These are phyloP conservation scores for Lysiphlebus fabarum DNA, from an alignment of 1,140 invertebrate species.

Conservation along the genomic window DNA sequence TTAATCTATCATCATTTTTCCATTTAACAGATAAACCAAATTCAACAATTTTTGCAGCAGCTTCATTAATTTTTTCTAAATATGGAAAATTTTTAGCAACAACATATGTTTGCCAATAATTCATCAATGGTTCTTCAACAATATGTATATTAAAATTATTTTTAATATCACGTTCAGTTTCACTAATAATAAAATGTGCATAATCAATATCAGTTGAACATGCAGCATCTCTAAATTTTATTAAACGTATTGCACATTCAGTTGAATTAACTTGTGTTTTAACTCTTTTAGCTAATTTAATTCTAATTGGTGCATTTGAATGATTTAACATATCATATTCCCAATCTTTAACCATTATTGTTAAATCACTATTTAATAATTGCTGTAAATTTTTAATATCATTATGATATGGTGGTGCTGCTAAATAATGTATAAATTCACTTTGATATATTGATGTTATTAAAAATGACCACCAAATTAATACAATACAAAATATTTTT, in stretches of 20 bases:
- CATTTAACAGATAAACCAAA: constrained; percentile 24
- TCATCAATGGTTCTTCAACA: constrained; percentile 18
- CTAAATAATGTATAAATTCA: constrained; percentile 20
- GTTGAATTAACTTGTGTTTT: constrained; percentile 16
- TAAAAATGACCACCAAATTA: constrained; percentile 20
- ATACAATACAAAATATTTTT: constrained; percentile 22
- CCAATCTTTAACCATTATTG: constrained; percentile 17
- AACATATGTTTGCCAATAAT: constrained; percentile 25
- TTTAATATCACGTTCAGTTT: background rate
- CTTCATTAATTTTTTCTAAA: constrained; percentile 16
- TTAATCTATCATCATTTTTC: constrained; percentile 17
- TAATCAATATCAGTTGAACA: constrained; percentile 21
- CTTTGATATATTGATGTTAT: constrained; percentile 19
- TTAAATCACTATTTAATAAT: constrained; percentile 14
- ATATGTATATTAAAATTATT: constrained; percentile 17
- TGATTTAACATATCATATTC: constrained; percentile 13
- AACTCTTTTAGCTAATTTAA: background rate
- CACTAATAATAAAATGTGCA: constrained; percentile 1
- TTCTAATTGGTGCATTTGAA: background rate
- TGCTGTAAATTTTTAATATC: constrained; percentile 23
- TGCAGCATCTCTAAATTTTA: constrained; percentile 14
- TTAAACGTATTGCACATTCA: constrained; percentile 10
- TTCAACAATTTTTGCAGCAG: constrained; percentile 15
- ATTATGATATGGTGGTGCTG: constrained; percentile 12
- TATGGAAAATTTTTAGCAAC: constrained; percentile 19